Evolutionary conservation across 92 coral and sea anemone species (phyloP), one percentile per base, ranked within the genome.

Genomic region (Epizoanthus fatuus): DNA sequence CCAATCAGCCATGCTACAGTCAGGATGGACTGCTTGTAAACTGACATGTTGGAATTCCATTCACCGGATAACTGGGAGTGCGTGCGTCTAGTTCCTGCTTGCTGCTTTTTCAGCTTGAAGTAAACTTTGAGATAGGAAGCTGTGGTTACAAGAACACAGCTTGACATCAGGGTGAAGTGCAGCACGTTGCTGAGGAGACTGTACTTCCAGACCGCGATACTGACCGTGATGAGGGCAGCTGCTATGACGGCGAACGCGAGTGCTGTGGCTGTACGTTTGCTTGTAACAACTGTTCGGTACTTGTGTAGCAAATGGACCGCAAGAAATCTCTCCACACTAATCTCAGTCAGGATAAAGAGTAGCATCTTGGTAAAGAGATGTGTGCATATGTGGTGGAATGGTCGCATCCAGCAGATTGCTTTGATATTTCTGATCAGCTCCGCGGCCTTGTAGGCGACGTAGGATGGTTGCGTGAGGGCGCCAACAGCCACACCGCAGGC

Each of bases 1-100:
- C 52, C 81, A 14, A 75, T 37, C 80, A 75, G 42, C 80, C 80
- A 75, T 12, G 80, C 80, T 40, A 75, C 80, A 29, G 80, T 75
- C 58, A 32, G 37, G 53, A 75, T 75, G 16, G 80, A 75, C 20
- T 75, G 66, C 37, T 75, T 75, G 80, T 75, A 75, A 56, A 55
- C 39, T 2, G 51, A 55, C 7, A 75, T 55, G 3, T 75, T 47
- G 38, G 66, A 35, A 5, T 35, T 57, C 13, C 3, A 7, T 3
- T 56, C 16, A 19, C 45, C 29, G 32, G 19, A 37, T 51, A 75
- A 54, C 25, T 22, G 25, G 19, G 39, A 49, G 14, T 56, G 57
- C 8, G 2, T 55, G 32, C 40, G 37, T 56, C 52, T 59, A 47
- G 1, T 47, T 8, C 9, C 52, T 56, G 7, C 10, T 19, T 47